Conservation (phyloP, 2,888 invertebrate species). For the Limenitis camilla region DNA sequence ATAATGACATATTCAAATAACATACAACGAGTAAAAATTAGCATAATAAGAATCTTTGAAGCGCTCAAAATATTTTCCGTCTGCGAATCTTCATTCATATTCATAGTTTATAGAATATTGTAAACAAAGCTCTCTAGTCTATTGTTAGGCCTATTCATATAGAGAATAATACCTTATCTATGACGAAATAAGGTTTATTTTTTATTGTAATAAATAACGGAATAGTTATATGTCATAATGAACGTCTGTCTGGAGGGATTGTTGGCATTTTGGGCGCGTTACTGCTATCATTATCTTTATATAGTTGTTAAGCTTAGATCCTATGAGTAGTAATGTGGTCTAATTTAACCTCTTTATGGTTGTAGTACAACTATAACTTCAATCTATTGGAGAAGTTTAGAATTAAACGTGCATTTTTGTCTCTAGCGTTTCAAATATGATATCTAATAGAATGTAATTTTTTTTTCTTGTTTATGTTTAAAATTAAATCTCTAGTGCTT, state of each 20-base stretch:
- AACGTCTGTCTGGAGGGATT: slow-evolving; percentile 9
- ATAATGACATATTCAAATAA: not conserved
- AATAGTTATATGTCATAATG: not conserved
- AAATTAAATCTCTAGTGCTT: too few species aligned
- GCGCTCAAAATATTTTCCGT: slow-evolving; percentile 6
- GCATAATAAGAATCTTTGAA: slow-evolving; percentile 6
- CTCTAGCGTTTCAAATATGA: too few species aligned
- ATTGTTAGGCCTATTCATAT: slow-evolving; percentile 9
- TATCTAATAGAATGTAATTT: too few species aligned
- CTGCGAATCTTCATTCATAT: slow-evolving; percentile 1
- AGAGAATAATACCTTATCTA: not conserved
- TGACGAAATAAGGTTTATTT: not conserved
- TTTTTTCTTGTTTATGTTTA: too few species aligned
- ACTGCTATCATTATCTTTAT: too few species aligned
- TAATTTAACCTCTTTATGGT: too few species aligned
- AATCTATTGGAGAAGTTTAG: too few species aligned
- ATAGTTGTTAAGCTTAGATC: too few species aligned
- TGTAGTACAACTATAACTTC: too few species aligned
- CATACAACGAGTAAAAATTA: not conserved
- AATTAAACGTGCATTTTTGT: too few species aligned
- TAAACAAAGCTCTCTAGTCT: slow-evolving; percentile 14
- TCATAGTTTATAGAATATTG: slow-evolving; percentile 3
- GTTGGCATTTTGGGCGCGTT: not conserved
- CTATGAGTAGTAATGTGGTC: too few species aligned
- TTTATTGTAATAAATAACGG: slow-evolving; percentile 2